phyloP scores from a whole-genome alignment of 2,888 invertebrate species.

The Drosophila anomalipes region DNA sequence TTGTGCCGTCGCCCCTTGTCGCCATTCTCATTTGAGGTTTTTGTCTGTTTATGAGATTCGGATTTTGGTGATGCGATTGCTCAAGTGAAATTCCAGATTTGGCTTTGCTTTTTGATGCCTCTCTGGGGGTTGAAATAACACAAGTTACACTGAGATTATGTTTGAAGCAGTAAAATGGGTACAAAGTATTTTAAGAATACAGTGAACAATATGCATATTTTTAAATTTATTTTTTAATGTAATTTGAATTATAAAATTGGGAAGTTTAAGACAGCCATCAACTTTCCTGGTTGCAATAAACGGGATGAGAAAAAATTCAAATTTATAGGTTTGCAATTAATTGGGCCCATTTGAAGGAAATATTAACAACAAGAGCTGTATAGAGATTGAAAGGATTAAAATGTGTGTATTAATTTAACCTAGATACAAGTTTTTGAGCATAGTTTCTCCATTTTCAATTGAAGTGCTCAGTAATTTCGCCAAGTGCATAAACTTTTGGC shows the following conservation, averaged over 20 bases:
- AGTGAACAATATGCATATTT: background rate
- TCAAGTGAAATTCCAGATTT: slow-evolving; percentile 54
- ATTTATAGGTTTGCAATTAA: background rate
- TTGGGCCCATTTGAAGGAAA: background rate
- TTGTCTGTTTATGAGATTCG: slow-evolving; percentile 66
- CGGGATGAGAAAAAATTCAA: rapidly evolving
- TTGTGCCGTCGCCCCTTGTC: slow-evolving; percentile 16
- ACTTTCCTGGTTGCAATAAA: background rate
- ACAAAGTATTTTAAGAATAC: background rate
- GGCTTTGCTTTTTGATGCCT: slow-evolving; percentile 41
- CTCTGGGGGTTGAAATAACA: slow-evolving; percentile 40
- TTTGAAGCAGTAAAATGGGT: background rate
- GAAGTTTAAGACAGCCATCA: background rate
- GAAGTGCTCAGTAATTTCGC: slow-evolving; percentile 35
- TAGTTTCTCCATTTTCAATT: background rate
- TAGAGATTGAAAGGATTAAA: background rate
- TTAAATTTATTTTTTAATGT: background rate
- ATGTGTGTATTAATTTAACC: background rate
- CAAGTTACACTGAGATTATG: slow-evolving; percentile 51
- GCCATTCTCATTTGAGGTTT: slow-evolving; percentile 60
- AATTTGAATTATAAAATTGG: background rate
- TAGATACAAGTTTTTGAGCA: background rate
- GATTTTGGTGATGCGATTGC: slow-evolving; percentile 71
- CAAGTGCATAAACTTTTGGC: slow-evolving; percentile 40
- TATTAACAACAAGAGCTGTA: background rate